These are phyloP conservation scores for Tyrophagus putrescentiae DNA, from an alignment of 1,140 invertebrate genomes.

Conservation along the genomic window DNA sequence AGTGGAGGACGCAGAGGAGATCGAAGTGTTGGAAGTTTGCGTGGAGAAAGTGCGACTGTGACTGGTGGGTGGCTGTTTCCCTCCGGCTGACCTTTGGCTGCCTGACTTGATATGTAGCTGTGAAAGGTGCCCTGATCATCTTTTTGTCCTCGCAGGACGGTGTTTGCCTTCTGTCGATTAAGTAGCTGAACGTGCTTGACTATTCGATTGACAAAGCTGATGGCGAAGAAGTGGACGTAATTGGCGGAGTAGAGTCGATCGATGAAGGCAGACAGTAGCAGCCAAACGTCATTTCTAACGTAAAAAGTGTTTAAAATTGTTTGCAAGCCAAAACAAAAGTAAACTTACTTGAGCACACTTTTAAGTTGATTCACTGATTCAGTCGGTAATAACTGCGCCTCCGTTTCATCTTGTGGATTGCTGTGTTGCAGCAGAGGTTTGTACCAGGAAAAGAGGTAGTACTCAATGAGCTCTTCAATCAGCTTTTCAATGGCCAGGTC, in stretches of 20 bases:
- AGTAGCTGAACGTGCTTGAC: background rate
- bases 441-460: constrained; percentile 5
- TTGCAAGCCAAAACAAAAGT: background rate
- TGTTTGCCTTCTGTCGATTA: too few relatives aligned
- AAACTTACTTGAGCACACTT: background rate
- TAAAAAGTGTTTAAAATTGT: background rate
- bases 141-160: too few relatives aligned
- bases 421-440: background rate
- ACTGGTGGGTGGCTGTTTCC: too few relatives aligned
- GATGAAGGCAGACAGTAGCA: constrained; percentile 2
- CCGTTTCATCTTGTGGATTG: background rate
- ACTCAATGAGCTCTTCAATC: background rate
- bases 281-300: background rate
- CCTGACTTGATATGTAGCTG: too few relatives aligned
- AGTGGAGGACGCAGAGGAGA: background rate
- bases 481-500: background rate
- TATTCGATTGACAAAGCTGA: background rate
- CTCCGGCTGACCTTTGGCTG: too few relatives aligned
- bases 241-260: constrained; percentile 1
- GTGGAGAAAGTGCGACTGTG: too few relatives aligned
- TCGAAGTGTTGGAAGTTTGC: too few relatives aligned
- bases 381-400: too few relatives aligned
- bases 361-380: background rate
- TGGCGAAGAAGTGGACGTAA: constrained; percentile 1
- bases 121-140: too few relatives aligned